phyloP scores from a whole-genome alignment of 1,140 invertebrate species.

The Rhyzopertha dominica region DNA sequence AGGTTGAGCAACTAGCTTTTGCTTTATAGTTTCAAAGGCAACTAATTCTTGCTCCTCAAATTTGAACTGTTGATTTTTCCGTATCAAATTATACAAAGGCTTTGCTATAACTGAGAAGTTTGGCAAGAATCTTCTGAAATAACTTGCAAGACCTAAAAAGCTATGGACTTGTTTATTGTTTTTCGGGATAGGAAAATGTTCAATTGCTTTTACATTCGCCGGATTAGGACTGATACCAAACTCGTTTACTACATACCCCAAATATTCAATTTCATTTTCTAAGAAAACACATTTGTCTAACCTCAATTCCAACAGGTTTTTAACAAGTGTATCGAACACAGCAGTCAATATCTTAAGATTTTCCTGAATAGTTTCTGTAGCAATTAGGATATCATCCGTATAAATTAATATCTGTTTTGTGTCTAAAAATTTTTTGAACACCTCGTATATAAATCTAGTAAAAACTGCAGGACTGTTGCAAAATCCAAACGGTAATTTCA shows the following conservation, averaged over 20 bases:
- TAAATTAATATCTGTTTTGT: too few relatives aligned
- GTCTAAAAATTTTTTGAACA: too few relatives aligned
- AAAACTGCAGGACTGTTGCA: slow-evolving; percentile 32
- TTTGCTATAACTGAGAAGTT: slow-evolving; percentile 12
- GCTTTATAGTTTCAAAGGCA: slow-evolving; percentile 11
- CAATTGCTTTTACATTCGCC: background rate
- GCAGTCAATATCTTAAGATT: too few relatives aligned
- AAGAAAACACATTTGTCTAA: slow-evolving; percentile 10
- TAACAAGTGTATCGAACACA: too few relatives aligned
- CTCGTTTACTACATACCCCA: slow-evolving; percentile 5
- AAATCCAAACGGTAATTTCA: slow-evolving; percentile 43
- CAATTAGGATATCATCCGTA: too few relatives aligned
- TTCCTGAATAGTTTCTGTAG: too few relatives aligned
- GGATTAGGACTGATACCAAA: slow-evolving; percentile 6
- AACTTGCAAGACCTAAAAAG: slow-evolving; percentile 20
- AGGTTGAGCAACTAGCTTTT: slow-evolving; percentile 16
- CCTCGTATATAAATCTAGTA: slow-evolving; percentile 30
- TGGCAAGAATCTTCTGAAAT: slow-evolving; percentile 16
- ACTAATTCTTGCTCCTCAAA: slow-evolving; percentile 3
- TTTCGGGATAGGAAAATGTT: slow-evolving; percentile 9
- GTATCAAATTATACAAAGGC: slow-evolving; percentile 7
- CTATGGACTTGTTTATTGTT: slow-evolving; percentile 10
- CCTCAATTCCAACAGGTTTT: too few relatives aligned
- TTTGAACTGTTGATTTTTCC: background rate
- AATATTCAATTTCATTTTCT: slow-evolving; percentile 2